Percentiles rank a stretch among this genome's conserved stretches.
Conservation (phyloP, 2,113 vertebrate genomes). For the Anas platyrhynchos region DNA sequence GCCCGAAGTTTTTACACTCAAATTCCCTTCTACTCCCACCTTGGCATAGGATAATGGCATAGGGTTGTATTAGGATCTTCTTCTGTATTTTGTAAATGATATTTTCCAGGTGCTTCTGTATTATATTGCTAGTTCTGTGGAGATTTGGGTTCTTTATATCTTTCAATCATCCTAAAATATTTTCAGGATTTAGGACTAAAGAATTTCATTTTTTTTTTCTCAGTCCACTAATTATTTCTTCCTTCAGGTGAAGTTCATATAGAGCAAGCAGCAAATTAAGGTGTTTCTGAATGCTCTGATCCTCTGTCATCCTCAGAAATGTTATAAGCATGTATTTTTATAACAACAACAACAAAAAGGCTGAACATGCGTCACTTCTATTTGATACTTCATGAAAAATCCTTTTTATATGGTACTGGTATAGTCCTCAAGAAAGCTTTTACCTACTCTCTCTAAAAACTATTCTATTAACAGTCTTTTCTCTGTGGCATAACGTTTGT, state of each 20-base stretch:
- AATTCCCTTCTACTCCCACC: background rate
- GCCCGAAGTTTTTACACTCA: background rate
- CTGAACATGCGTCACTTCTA: background rate
- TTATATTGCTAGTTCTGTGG: background rate
- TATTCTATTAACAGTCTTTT: background rate
- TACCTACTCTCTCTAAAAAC: background rate
- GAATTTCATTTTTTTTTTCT: background rate
- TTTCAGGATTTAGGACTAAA: background rate
- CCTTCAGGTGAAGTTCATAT: background rate
- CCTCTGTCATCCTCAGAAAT: background rate
- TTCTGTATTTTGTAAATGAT: background rate
- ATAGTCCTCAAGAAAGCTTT: background rate
- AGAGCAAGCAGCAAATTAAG: background rate
- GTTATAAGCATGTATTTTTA: background rate
- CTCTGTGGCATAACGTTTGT: constrained; percentile 1
- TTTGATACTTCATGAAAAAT: background rate
- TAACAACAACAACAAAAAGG: background rate
- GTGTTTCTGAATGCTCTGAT: background rate
- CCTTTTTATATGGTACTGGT: background rate
- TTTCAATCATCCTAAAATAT: background rate
- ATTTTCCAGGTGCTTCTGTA: background rate
- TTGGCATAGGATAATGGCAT: fast-evolving
- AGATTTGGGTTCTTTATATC: background rate
- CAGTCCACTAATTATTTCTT: background rate
- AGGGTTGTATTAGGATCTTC: background rate